Base-by-base conservation (phyloP, 2,797 vertebrate species). In the Mormyrus hasselquistii region DNA sequence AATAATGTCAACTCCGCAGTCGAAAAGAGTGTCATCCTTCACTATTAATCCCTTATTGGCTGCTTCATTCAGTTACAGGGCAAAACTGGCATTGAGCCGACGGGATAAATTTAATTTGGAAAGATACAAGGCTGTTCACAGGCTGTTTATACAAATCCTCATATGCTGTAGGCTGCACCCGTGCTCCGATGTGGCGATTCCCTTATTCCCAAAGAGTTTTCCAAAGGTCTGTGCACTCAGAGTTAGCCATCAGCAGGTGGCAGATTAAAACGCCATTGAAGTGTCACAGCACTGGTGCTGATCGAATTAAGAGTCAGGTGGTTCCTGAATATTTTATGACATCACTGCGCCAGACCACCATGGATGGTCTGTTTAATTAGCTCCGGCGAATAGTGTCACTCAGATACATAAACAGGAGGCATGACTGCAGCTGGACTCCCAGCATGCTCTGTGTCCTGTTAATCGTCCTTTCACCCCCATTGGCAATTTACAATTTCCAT, bases 321-420 rank as follows among this genome's bases (percentile, higher is more conserved):
- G 69, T 41, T 38, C 69, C 69, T 76, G 69, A 76, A 76, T 76
- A 76, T 41, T 76, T 76, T 76, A 76, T 76, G 69, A 76, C 34
- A 76, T 76, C 69, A 76, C 38, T 19, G 29, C 38, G 69, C 69
- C 34, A 41, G 69, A 38, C 69, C 69, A 41, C 69, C 1, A 2
- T 38, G 34, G 69, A 76, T 7, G 4, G 69, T 38, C 55, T 65
- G 55, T 88, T 44, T 86, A 65, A 89, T 84, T 50, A 49, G 19
- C 82, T 38, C n/a, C 41, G 3, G 19, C 22, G 3, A 50, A 22
- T 10, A 84, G 47, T 22, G 44, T 84, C 41, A 50, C 6, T 50
- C 7, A 47, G 16, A 50, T 47, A 84, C 38, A 50, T 25, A 73
- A 52, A 16, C 22, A 5, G 55, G 22, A 8, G 25, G 16, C 14